Conservation (phyloP, 2,113 vertebrate genomes). For the Plectropomus leopardus region DNA sequence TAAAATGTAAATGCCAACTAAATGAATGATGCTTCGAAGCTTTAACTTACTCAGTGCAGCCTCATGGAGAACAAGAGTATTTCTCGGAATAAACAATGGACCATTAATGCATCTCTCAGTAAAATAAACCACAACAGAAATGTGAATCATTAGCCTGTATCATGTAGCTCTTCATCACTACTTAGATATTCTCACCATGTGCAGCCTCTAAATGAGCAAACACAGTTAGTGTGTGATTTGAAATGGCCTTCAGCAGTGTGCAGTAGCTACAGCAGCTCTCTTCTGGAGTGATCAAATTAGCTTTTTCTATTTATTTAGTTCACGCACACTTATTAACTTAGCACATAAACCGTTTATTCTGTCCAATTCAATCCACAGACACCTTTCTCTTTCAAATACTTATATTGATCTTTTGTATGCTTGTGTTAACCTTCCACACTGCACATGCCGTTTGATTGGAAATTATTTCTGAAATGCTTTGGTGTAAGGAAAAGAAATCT, state of each 20-base stretch:
- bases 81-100: not conserved
- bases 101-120: not conserved
- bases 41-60: too few relatives aligned
- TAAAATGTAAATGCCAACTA: too few relatives aligned
- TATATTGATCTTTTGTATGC: not conserved
- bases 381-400: not conserved
- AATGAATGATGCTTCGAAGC: too few relatives aligned
- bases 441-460: not conserved
- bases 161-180: not conserved
- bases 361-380: not conserved
- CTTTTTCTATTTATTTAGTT: conserved; percentile 38
- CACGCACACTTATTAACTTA: conserved; percentile 1
- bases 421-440: not conserved
- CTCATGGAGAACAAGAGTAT: not conserved
- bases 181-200: not conserved
- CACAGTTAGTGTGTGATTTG: not conserved
- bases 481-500: too few relatives aligned
- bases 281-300: conserved; percentile 16
- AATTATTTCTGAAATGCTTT: not conserved
- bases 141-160: not conserved
- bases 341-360: not conserved
- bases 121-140: not conserved
- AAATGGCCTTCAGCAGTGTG: conserved; percentile 9
- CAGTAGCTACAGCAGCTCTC: not conserved
- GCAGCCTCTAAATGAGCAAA: conserved; percentile 13